A percentile compares a stretch with the other conserved stretches of the same genome.
phyloP scores from a whole-genome alignment of 2,888 invertebrate species.

The Rhimphoctona megacephalus region DNA sequence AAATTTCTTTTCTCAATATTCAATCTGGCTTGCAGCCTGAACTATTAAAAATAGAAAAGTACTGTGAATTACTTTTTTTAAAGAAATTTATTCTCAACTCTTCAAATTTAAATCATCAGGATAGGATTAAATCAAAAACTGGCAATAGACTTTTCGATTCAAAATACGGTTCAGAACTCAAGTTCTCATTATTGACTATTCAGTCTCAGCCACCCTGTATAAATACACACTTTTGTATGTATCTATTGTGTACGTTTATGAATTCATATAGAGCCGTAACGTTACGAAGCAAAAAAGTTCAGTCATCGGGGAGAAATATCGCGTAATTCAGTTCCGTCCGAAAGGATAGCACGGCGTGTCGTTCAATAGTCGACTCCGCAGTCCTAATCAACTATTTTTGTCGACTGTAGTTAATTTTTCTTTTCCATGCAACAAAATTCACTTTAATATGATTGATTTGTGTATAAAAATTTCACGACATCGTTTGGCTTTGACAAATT shows the following conservation, averaged over 20 bases:
- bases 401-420: neutral
- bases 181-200: neutral
- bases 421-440: neutral
- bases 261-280: neutral
- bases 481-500: neutral
- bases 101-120: too few species aligned
- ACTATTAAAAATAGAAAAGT: too few species aligned
- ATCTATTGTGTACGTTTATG: neutral
- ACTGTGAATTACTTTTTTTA: too few species aligned
- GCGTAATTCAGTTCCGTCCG: constrained; percentile 4
- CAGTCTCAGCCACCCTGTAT: neutral
- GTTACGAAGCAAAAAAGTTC: neutral
- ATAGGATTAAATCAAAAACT: too few species aligned
- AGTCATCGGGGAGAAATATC: neutral
- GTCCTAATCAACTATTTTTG: constrained; percentile 1
- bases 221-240: neutral
- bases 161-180: neutral
- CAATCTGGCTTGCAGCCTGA: neutral
- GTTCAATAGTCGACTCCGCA: neutral
- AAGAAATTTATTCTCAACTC: too few species aligned
- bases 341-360: neutral
- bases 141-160: neutral
- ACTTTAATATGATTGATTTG: neutral
- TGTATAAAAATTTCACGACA: neutral
- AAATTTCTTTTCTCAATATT: too few species aligned